Evolutionary conservation across 2,888 invertebrate genomes (phyloP).

Genomic region (Dioctria linearis): DNA sequence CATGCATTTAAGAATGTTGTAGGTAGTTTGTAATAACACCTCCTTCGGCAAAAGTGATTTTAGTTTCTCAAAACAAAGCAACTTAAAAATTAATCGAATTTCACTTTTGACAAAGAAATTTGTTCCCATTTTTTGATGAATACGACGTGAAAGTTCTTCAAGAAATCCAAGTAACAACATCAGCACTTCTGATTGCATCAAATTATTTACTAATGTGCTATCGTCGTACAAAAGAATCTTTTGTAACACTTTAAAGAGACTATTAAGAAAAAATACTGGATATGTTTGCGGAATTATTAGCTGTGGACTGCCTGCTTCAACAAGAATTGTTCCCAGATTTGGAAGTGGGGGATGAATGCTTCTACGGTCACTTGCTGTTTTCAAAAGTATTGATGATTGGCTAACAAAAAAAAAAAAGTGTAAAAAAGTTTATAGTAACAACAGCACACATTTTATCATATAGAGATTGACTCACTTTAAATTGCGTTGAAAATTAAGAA

Average conservation of each 20-base stretch:
- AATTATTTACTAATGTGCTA: conserved; percentile 62
- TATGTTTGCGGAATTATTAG: conserved; percentile 67
- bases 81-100: conserved; percentile 71
- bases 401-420: conserved; percentile 59
- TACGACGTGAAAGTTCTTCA: conserved; percentile 11
- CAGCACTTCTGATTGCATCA: conserved; percentile 63
- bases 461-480: conserved; percentile 62
- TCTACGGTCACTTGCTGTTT: conserved; percentile 64
- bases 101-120: conserved; percentile 76
- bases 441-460: too few species aligned
- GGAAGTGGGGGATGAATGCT: conserved; percentile 66
- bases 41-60: conserved; percentile 63
- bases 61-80: conserved; percentile 65
- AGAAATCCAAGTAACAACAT: conserved; percentile 15
- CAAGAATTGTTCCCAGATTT: conserved; percentile 67
- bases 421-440: too few species aligned
- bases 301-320: conserved; percentile 65
- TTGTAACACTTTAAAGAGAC: conserved; percentile 65
- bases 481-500: conserved; percentile 62
- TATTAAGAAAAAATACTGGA: conserved; percentile 66
- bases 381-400: conserved; percentile 64
- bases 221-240: conserved; percentile 56
- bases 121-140: conserved; percentile 63
- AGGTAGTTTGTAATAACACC: conserved; percentile 71
- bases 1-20: conserved; percentile 76